phyloP scores from a whole-genome alignment of 2,888 invertebrate species.

The Chloroclystis v-ata region DNA sequence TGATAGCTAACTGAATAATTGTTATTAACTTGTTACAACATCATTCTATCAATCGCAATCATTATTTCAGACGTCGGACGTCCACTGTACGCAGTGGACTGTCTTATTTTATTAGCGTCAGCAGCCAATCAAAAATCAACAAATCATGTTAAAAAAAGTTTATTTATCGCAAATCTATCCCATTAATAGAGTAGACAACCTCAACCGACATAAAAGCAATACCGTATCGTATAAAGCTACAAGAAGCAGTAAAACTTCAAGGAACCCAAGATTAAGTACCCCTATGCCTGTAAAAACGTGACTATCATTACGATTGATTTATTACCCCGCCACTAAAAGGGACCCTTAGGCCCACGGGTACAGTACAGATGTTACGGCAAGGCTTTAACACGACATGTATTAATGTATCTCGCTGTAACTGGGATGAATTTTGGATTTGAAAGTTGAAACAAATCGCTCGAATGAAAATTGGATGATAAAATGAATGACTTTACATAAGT shows the following conservation, averaged over 20 bases:
- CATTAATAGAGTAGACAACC: too few relatives aligned
- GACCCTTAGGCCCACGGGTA: slow-evolving; percentile 28
- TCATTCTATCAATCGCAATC: too few relatives aligned
- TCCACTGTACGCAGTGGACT: too few relatives aligned
- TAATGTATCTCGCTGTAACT: slow-evolving; percentile 40
- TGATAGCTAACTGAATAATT: too few relatives aligned
- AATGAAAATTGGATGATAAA: neutral
- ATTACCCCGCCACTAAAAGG: slow-evolving; percentile 44
- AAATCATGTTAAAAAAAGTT: too few relatives aligned
- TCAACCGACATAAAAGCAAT: neutral
- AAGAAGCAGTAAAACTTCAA: slow-evolving; percentile 2
- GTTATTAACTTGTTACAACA: too few relatives aligned
- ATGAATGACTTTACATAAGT: too few relatives aligned
- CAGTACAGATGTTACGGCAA: slow-evolving; percentile 42
- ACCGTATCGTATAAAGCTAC: neutral
- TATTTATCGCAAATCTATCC: too few relatives aligned
- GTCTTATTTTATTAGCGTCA: too few relatives aligned
- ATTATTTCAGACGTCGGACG: too few relatives aligned
- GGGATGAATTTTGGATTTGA: neutral
- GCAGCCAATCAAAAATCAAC: too few relatives aligned
- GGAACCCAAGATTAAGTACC: slow-evolving; percentile 14
- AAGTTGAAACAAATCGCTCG: slow-evolving; percentile 2
- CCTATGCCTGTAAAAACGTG: slow-evolving; percentile 44
- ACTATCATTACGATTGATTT: slow-evolving; percentile 51
- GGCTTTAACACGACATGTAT: slow-evolving; percentile 43